Conservation (phyloP, 2,888 invertebrate genomes). For the Rhopalosiphum nymphaeae region DNA sequence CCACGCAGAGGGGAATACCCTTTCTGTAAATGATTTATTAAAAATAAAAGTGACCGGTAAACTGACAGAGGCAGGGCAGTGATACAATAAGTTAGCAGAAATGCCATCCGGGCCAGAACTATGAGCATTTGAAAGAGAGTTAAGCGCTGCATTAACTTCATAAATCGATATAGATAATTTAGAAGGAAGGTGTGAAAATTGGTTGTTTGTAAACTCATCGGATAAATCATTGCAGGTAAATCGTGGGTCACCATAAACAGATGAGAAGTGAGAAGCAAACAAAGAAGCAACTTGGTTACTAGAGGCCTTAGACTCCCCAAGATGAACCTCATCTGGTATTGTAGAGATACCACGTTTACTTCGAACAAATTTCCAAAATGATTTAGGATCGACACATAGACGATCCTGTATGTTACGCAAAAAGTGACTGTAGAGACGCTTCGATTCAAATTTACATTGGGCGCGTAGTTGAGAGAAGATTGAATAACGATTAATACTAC, state of each 20-base stretch:
- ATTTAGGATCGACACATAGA: no score
- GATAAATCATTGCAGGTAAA: conserved; percentile 2
- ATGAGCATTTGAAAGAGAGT: neutral
- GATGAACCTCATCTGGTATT: conserved; percentile 39
- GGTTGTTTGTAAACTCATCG: neutral
- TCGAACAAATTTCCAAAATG: conserved; percentile 18
- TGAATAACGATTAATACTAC: no score
- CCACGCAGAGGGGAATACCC: no score
- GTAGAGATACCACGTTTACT: neutral
- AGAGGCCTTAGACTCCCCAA: neutral
- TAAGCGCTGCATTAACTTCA: neutral
- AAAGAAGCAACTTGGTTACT: neutral
- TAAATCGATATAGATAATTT: neutral
- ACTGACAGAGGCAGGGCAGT: no score
- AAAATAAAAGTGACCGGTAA: no score
- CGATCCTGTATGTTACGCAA: no score
- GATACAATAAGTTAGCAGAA: neutral
- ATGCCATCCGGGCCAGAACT: neutral
- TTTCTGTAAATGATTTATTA: no score
- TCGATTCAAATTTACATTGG: no score
- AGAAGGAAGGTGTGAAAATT: neutral
- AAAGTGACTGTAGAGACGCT: no score
- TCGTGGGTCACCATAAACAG: neutral
- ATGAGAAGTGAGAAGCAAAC: neutral
- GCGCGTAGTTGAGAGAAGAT: no score